Percentiles rank a stretch among this genome's conserved stretches.
These are phyloP conservation scores for Asarcornis scutulata DNA, from an alignment of 2,113 vertebrate genomes.

Conservation along the genomic window DNA sequence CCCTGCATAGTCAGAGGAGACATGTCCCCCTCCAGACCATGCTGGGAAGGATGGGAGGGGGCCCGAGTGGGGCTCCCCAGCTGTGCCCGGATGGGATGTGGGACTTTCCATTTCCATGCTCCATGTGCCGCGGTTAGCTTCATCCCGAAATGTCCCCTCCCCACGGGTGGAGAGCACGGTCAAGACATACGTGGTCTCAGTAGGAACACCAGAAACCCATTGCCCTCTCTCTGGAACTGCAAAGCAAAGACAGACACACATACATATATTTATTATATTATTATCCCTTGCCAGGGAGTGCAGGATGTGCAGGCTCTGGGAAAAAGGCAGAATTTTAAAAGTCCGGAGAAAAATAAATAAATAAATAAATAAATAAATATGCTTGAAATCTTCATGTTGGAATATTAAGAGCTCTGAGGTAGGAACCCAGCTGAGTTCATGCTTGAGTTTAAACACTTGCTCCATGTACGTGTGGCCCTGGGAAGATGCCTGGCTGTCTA, in stretches of 20 bases:
- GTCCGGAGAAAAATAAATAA: too few species aligned
- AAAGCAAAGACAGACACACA: background rate
- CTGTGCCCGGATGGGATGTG: background rate
- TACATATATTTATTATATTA: background rate
- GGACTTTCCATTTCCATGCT: background rate
- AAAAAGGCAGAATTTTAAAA: background rate
- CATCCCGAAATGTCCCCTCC: slow-evolving; percentile 77
- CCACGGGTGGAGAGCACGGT: slow-evolving; percentile 69
- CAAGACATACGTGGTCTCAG: slow-evolving; percentile 62
- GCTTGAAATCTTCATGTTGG: background rate
- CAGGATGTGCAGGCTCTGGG: background rate
- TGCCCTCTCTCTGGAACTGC: background rate
- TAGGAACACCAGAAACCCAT: slow-evolving; percentile 24
- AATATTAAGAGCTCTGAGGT: background rate
- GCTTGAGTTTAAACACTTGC: background rate
- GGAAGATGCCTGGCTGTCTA: background rate
- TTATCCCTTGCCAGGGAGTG: background rate
- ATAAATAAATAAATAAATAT: too few species aligned
- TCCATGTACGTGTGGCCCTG: background rate
- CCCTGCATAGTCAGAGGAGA: background rate
- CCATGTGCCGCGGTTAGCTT: background rate
- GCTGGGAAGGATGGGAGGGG: background rate
- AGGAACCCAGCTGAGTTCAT: background rate
- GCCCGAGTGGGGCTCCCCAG: rapidly evolving
- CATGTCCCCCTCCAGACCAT: background rate